Percentiles rank a stretch among this genome's conserved stretches.
These are phyloP conservation scores for Numida meleagris DNA, from an alignment of 2,113 vertebrate genomes.

Conservation along the genomic window DNA sequence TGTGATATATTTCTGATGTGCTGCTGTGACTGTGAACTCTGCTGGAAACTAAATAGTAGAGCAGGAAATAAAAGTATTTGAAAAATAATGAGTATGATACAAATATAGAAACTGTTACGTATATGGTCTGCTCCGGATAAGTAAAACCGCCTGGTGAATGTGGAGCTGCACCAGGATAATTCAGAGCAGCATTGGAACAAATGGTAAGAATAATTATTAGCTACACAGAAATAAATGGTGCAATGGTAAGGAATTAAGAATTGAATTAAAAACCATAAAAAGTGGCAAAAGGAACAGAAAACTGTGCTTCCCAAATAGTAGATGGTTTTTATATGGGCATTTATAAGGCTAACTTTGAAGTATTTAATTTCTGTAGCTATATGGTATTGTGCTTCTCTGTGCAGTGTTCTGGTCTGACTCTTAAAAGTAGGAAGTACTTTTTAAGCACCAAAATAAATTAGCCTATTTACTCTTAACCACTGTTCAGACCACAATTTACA, in stretches of 20 bases:
- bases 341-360: not conserved
- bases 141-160: not conserved
- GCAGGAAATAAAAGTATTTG: not conserved
- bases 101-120: not conserved
- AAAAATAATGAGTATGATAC: not conserved
- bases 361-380: not conserved
- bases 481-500: constrained; percentile 28
- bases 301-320: not conserved
- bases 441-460: constrained; percentile 38
- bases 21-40: not conserved
- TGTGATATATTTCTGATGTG: not conserved
- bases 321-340: not conserved
- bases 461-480: constrained; percentile 9
- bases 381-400: not conserved
- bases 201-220: not conserved
- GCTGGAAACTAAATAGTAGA: not conserved
- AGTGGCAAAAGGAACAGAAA: not conserved
- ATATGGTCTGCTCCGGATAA: not conserved
- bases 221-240: not conserved
- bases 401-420: not conserved
- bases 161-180: not conserved
- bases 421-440: not conserved
- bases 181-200: not conserved
- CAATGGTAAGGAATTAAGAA: not conserved
- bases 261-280: not conserved